Evolutionary conservation across 2,888 invertebrate species (phyloP), one percentile per base, ranked within the genome.

Genomic region (Aleiodes testaceus): DNA sequence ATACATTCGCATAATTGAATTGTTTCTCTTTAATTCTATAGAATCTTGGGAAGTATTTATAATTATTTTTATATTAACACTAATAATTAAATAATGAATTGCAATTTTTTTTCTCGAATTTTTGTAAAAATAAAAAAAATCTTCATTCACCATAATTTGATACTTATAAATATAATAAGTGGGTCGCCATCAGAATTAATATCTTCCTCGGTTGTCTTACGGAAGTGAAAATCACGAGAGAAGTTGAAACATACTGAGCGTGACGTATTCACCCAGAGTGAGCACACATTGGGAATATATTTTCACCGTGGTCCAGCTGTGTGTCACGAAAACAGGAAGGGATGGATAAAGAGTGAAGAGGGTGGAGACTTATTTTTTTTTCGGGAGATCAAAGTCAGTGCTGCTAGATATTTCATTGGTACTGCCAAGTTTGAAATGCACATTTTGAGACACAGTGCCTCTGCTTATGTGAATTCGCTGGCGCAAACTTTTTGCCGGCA

Each of bases 371-470:
- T 22, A 22, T 4, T 22, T 63, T 20, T 63, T 47, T 45, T 63
- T 47, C 18, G 14, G 73, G 75, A 81, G 79, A 81, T 81, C 81
- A 81, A 81, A 81, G 81, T 80, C 77, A 79, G 64, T 72, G 80
- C 75, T 77, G 77, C 78, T 77, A 81, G 80, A 81, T 81, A 81
- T 81, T 81, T 81, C 81, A 81, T 78, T 77, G 76, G 63, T 72
- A 73, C 76, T 53, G 53, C 26, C 53, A 53, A 53, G 53, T 53
- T 26, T 53, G 53, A 53, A 53, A 53, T 53, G 53, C 53, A 26
- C 26, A 26, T 53, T 53, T 26, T 53, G 53, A 78, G 80, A 78
- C 14, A 47, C 14, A 47, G 47, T 20, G 75, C 74, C 63, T 74
- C 74, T 80, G 81, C 81, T 36, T 80, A 81, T 80, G 78, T 77